Conservation (phyloP, 92 coral and sea anemone species). For the Umimayanthus kanabou region DNA sequence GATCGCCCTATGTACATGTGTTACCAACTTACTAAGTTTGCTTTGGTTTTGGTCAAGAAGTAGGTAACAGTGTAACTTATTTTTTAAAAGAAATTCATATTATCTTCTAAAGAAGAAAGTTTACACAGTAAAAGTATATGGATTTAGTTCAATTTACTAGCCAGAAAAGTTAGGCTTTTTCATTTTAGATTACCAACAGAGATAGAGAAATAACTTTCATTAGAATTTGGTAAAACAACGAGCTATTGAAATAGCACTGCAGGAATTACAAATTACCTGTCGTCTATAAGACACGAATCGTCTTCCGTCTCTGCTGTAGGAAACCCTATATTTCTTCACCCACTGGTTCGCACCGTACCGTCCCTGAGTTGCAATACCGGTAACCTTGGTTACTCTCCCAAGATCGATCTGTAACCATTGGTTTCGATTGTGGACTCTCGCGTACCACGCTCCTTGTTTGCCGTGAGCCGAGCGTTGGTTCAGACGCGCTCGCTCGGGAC, state of each 20-base stretch:
- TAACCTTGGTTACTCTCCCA: constrained; percentile 56
- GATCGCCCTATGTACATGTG: too few relatives aligned
- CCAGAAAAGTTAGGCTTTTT: too few relatives aligned
- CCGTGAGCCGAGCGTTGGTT: constrained; percentile 64
- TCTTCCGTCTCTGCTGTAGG: constrained; percentile 37
- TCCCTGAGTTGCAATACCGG: constrained; percentile 85
- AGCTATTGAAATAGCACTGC: not conserved
- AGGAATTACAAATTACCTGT: not conserved
- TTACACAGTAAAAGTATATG: too few relatives aligned
- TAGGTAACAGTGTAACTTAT: too few relatives aligned
- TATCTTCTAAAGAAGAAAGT: not conserved
- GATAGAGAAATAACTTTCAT: too few relatives aligned
- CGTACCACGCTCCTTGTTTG: constrained; percentile 76
- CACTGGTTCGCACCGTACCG: constrained; percentile 61
- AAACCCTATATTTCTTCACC: constrained; percentile 55
- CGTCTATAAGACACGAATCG: constrained; percentile 22
- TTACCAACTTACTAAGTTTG: too few relatives aligned
- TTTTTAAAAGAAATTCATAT: too few relatives aligned
- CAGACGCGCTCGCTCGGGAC: constrained; percentile 79
- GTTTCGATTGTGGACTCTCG: constrained; percentile 44
- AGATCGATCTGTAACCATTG: constrained; percentile 68
- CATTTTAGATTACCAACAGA: too few relatives aligned
- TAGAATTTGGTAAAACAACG: too few relatives aligned
- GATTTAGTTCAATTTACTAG: too few relatives aligned
- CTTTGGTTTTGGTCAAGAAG: too few relatives aligned